phyloP scores from a whole-genome alignment of 2,113 vertebrate species.

The Tachuris rubrigastra region DNA sequence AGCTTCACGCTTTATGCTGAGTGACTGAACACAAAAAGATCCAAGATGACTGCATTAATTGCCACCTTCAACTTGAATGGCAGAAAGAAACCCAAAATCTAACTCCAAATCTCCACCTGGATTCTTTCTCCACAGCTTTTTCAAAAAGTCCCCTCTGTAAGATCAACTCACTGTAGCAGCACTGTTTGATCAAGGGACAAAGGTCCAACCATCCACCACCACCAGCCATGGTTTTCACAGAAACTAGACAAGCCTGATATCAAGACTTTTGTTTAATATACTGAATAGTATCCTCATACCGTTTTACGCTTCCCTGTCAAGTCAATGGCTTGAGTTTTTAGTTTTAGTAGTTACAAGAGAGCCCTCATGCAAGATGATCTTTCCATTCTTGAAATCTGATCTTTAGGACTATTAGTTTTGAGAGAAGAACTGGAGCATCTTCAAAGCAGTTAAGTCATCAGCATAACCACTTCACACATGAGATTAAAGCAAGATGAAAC shows the following conservation, averaged over 20 bases:
- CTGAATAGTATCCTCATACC: not conserved
- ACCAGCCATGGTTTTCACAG: not conserved
- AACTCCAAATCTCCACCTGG: not conserved
- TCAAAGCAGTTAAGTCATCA: not conserved
- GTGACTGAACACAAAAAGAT: conserved; percentile 5
- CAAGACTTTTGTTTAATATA: not conserved
- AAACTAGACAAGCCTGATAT: not conserved
- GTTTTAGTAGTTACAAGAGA: not conserved
- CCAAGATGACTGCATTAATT: conserved; percentile 45
- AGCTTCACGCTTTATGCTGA: conserved; percentile 40
- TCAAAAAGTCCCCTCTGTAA: not conserved
- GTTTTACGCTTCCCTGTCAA: not conserved
- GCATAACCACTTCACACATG: not conserved
- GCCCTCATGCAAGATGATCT: not conserved
- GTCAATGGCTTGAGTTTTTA: not conserved
- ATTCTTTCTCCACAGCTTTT: not conserved
- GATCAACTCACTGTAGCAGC: not conserved
- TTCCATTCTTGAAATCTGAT: not conserved
- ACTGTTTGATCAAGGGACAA: not conserved
- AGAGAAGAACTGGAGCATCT: not conserved
- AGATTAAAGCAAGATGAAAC: not conserved
- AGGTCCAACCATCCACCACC: not conserved
- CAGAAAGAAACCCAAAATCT: conserved; percentile 2
- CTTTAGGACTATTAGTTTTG: not conserved
- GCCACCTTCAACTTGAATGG: not conserved